phyloP scores from a whole-genome alignment of 2,113 vertebrate genomes.

The Dinomys branickii region DNA sequence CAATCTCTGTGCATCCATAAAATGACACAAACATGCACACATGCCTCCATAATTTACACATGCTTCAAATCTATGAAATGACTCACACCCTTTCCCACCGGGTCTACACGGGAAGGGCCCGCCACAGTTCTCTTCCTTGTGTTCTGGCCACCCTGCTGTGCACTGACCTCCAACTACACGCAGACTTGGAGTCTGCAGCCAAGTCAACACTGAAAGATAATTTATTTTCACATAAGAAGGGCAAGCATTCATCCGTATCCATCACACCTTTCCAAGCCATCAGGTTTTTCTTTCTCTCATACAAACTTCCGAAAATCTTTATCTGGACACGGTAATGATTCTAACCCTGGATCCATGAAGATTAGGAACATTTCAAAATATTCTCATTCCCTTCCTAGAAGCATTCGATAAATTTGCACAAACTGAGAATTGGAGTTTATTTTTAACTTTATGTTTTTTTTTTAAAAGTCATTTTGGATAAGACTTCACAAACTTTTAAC shows the following conservation, averaged over 20 bases:
- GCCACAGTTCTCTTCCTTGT: constrained; percentile 15
- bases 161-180: constrained; percentile 52
- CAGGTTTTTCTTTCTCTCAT: constrained; percentile 57
- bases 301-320: constrained; percentile 67
- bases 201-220: constrained; percentile 58
- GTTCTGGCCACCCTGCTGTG: constrained; percentile 62
- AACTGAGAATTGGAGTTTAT: not conserved
- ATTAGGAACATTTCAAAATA: constrained; percentile 43
- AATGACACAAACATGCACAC: not conserved
- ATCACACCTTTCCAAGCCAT: constrained; percentile 69
- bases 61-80: constrained; percentile 38
- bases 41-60: constrained; percentile 23
- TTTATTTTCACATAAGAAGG: constrained; percentile 70
- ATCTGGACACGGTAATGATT: constrained; percentile 56
- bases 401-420: constrained; percentile 50
- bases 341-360: constrained; percentile 41
- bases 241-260: constrained; percentile 58
- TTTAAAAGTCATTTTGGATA: constrained; percentile 55
- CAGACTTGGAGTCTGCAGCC: constrained; percentile 54
- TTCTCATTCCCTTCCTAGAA: not conserved
- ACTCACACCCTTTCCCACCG: not conserved
- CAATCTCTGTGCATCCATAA: not conserved
- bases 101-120: not conserved
- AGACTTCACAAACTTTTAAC: constrained; percentile 15
- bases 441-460: not conserved